phyloP scores from a whole-genome alignment of 2,888 invertebrate genomes.

The Temnothorax rugatulus region DNA sequence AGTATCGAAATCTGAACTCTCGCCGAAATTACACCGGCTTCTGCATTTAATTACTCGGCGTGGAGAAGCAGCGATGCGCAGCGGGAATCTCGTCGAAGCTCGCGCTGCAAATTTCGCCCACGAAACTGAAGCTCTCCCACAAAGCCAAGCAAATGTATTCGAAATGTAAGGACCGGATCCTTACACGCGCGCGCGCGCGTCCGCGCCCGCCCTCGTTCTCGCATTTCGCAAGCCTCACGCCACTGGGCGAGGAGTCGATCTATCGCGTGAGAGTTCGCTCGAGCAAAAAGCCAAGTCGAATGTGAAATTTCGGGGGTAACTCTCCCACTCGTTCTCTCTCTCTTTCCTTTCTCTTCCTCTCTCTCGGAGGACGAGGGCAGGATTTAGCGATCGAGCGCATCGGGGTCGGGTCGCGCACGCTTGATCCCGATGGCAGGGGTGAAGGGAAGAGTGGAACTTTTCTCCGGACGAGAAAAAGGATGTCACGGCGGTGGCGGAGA shows the following conservation, averaged over 20 bases:
- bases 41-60: constrained; percentile 47
- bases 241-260: constrained; percentile 71
- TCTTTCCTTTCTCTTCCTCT: not conserved
- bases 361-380: constrained; percentile 47
- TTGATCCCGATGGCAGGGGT: constrained; percentile 69
- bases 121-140: constrained; percentile 46
- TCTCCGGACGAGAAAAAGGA: constrained; percentile 45
- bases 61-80: constrained; percentile 11
- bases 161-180: constrained; percentile 68
- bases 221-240: constrained; percentile 75
- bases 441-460: constrained; percentile 20
- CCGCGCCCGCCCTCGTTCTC: constrained; percentile 12
- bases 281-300: constrained; percentile 78
- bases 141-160: constrained; percentile 62
- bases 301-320: constrained; percentile 75
- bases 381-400: constrained; percentile 74
- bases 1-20: constrained; percentile 37
- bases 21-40: constrained; percentile 48
- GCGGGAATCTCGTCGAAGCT: constrained; percentile 45
- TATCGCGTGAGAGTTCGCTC: constrained; percentile 59
- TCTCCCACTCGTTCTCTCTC: constrained; percentile 32
- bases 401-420: constrained; percentile 70
- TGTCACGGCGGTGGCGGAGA: constrained; percentile 58
- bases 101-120: constrained; percentile 35
- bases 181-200: constrained; percentile 58